Percentiles rank a stretch among this genome's conserved stretches.
phyloP scores from a whole-genome alignment of 2,797 vertebrate genomes.

The Cynopterus sphinx region DNA sequence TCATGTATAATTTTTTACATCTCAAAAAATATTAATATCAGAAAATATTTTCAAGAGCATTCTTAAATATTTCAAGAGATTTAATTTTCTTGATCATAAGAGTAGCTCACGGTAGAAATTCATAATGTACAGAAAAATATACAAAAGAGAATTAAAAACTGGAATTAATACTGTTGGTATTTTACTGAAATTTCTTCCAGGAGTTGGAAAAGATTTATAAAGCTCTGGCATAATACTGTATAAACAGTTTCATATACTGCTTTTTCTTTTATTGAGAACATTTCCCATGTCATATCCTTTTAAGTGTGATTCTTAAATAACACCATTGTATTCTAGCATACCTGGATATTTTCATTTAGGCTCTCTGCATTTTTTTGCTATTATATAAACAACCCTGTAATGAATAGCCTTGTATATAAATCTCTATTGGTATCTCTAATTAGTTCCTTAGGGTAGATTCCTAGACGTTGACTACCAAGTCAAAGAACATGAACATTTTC shows the following conservation, averaged over 20 bases:
- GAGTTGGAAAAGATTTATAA: not conserved
- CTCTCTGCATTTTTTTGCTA: not conserved
- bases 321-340: not conserved
- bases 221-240: not conserved
- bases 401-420: not conserved
- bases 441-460: conserved; percentile 16
- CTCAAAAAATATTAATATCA: not conserved
- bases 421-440: not conserved
- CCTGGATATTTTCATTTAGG: conserved; percentile 25
- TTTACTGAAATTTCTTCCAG: conserved; percentile 4
- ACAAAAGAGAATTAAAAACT: conserved; percentile 56
- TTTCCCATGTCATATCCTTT: not conserved
- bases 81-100: not conserved
- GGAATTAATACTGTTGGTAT: not conserved
- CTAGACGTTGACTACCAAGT: not conserved
- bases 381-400: conserved; percentile 19
- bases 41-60: not conserved
- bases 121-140: conserved; percentile 26
- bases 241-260: not conserved
- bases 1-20: not conserved
- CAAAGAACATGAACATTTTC: not conserved
- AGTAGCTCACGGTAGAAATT: conserved; percentile 23
- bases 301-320: conserved; percentile 38
- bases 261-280: not conserved
- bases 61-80: conserved; percentile 35